Evolutionary conservation across 2,113 vertebrate species (phyloP).

Genomic region (Paedocypris sp.): DNA sequence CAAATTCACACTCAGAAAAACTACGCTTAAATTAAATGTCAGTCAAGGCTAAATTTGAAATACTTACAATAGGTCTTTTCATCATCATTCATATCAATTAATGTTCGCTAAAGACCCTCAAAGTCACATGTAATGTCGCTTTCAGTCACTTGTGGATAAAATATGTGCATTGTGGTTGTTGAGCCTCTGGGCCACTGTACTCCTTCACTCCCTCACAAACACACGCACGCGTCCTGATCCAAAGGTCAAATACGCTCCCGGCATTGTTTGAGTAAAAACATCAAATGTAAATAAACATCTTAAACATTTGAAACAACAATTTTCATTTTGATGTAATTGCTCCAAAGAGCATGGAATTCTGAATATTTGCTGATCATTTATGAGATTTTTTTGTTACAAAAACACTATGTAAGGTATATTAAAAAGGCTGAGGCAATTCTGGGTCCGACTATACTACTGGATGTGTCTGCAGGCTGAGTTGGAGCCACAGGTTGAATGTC

Average conservation of each 20-base stretch:
- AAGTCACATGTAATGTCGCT: conserved; percentile 38
- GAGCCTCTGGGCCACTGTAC: neutral
- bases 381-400: too few relatives aligned
- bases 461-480: conserved; percentile 63
- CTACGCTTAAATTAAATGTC: neutral
- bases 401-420: neutral
- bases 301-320: too few relatives aligned
- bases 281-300: too few relatives aligned
- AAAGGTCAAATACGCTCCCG: neutral
- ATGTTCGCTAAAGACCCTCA: conserved; percentile 7
- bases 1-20: neutral
- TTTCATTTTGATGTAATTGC: too few relatives aligned
- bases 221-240: too few relatives aligned
- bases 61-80: too few relatives aligned
- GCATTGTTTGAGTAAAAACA: too few relatives aligned
- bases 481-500: conserved; percentile 52
- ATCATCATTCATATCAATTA: neutral
- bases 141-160: neutral
- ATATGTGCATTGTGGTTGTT: too few relatives aligned
- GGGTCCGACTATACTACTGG: neutral
- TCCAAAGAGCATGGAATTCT: too few relatives aligned
- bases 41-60: neutral
- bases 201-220: neutral
- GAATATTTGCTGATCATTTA: too few relatives aligned
- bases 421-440: neutral